Base-by-base conservation (phyloP, 2,888 invertebrate species). In the Esperia sulphurella region DNA sequence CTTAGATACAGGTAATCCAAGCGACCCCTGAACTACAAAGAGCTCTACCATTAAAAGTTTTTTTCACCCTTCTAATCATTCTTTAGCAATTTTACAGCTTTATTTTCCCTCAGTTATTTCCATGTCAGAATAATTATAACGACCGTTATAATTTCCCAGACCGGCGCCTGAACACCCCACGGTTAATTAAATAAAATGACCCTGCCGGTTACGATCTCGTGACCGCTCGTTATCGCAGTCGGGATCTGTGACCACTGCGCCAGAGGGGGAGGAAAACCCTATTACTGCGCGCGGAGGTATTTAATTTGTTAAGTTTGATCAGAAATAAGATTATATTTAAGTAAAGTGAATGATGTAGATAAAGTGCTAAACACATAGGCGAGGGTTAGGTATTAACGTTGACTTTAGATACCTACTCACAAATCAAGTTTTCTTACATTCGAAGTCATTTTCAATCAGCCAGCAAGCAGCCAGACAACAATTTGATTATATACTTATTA, bases 101-200 rank as follows among this genome's bases (percentile, higher is more conserved):
- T 31, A 9, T 31, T 31, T 31, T 2, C 9, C 10, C 10, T 3
- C 31, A 8, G 31, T 10, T 31, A 8, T 40, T 41, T 31, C 12
- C 39, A 42, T 44, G 31, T 45, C 43, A 12, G 10, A 9, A 10
- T 21, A 31, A 21, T 39, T 43, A 14, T 35, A 41, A 28, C 30
- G 47, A 41, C 46, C 48, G 53, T 53, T 52, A 53, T 44, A 48
- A 50, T 47, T 50, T 57, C 52, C 49, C 54, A 47, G 38, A 47
- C n/a, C 43, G 43, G 39, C 38, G 14, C 30, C 37, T 31, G 44
- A 14, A 49, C 49, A 53, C 54, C 58, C 59, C 41, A 12, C 45
- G n/a, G n/a, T 38, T 58, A 61, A 63, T 59, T 57, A 58, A 58
- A 56, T 51, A 37, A 52, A 52, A 41, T 51, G 47, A 44, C 51